A percentile compares a stretch with the other conserved stretches of the same genome.
Conservation (phyloP, 2,888 invertebrate species). For the Epinotia nisella region DNA sequence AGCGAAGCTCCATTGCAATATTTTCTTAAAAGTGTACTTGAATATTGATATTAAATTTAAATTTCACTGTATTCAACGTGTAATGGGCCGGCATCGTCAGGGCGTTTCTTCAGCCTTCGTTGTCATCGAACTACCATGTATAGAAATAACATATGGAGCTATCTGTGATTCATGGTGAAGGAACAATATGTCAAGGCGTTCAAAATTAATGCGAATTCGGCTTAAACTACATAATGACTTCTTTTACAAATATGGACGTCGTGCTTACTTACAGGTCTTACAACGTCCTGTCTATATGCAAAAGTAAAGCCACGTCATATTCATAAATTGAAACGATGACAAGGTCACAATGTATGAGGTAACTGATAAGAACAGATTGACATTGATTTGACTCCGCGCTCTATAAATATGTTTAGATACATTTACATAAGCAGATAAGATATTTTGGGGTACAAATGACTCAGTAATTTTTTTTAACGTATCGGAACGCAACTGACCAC, state of each 20-base stretch:
- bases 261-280: constrained; percentile 23
- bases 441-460: constrained; percentile 15
- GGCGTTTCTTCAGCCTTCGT: constrained; percentile 30
- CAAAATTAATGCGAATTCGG: constrained; percentile 29
- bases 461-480: too few species aligned
- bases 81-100: constrained; percentile 29
- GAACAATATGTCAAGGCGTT: constrained; percentile 39
- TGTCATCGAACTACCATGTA: constrained; percentile 39
- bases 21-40: background rate
- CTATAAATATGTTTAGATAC: constrained; percentile 49
- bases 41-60: constrained; percentile 22
- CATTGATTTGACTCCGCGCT: constrained; percentile 63
- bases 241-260: constrained; percentile 25
- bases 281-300: constrained; percentile 22
- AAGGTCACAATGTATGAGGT: constrained; percentile 43
- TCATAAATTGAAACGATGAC: constrained; percentile 34
- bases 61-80: constrained; percentile 23
- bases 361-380: constrained; percentile 57
- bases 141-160: constrained; percentile 25
- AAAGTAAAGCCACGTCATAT: constrained; percentile 37
- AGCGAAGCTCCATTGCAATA: background rate
- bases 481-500: too few species aligned
- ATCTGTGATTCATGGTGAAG: constrained; percentile 30
- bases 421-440: constrained; percentile 33
- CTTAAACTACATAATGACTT: constrained; percentile 16